phyloP scores from a whole-genome alignment of 2,113 vertebrate species.

The Sapajus apella region DNA sequence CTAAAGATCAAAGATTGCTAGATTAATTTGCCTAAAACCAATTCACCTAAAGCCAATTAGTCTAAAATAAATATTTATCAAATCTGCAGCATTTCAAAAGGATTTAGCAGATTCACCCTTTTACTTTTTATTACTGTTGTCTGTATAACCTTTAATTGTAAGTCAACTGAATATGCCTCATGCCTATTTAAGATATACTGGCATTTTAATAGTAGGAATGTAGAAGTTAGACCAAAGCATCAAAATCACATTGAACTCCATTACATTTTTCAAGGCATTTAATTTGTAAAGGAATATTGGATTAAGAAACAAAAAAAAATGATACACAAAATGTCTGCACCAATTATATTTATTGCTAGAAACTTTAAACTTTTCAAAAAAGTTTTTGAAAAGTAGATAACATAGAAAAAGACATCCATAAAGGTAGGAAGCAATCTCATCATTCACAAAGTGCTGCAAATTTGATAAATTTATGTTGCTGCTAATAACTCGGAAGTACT shows the following conservation, averaged over 20 bases:
- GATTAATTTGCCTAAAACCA: constrained; percentile 43
- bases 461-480: constrained; percentile 66
- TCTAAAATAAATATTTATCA: constrained; percentile 53
- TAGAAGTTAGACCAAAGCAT: background rate
- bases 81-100: constrained; percentile 58
- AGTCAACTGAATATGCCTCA: constrained; percentile 1
- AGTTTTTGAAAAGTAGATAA: constrained; percentile 57
- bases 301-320: constrained; percentile 46
- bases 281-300: constrained; percentile 38
- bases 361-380: constrained; percentile 55
- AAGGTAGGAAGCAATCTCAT: constrained; percentile 48
- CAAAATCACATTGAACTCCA: constrained; percentile 6
- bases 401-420: constrained; percentile 48
- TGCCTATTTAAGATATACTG: background rate
- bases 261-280: constrained; percentile 31
- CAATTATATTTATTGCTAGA: constrained; percentile 75
- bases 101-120: constrained; percentile 19
- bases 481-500: constrained; percentile 21
- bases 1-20: constrained; percentile 27
- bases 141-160: background rate
- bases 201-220: constrained; percentile 21
- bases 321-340: constrained; percentile 38
- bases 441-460: constrained; percentile 75
- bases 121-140: background rate
- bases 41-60: background rate